Evolutionary conservation across 2,797 vertebrate species (phyloP).

Genomic region (Tangara arthus): DNA sequence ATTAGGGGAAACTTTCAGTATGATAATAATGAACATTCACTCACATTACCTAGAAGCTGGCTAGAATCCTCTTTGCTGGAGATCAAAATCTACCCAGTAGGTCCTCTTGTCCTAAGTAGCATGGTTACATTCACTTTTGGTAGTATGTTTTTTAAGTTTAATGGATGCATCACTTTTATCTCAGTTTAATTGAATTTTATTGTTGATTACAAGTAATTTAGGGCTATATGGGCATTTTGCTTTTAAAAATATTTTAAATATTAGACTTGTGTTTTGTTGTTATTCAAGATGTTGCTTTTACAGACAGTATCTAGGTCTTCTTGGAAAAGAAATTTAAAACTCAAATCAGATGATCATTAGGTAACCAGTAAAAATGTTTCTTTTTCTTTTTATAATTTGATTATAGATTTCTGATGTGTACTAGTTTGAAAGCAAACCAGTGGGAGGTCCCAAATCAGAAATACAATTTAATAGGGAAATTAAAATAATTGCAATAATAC

Average conservation of each 20-base stretch:
- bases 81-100: not conserved
- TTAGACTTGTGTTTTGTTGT: not conserved
- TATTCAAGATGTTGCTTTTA: not conserved
- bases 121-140: not conserved
- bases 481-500: not conserved
- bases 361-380: not conserved
- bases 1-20: not conserved
- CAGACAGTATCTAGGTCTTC: not conserved
- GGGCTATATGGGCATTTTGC: not conserved
- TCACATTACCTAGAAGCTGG: not conserved
- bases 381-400: not conserved
- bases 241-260: not conserved
- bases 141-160: not conserved
- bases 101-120: not conserved
- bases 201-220: not conserved
- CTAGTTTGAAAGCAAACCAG: not conserved
- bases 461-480: not conserved
- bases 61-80: not conserved
- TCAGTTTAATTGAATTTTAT: not conserved
- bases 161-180: not conserved
- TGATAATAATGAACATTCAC: not conserved
- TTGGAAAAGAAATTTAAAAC: not conserved
- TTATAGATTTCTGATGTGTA: not conserved
- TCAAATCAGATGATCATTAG: not conserved
- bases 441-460: not conserved